phyloP scores from a whole-genome alignment of 2,888 invertebrate genomes.

The Diadromus collaris region DNA sequence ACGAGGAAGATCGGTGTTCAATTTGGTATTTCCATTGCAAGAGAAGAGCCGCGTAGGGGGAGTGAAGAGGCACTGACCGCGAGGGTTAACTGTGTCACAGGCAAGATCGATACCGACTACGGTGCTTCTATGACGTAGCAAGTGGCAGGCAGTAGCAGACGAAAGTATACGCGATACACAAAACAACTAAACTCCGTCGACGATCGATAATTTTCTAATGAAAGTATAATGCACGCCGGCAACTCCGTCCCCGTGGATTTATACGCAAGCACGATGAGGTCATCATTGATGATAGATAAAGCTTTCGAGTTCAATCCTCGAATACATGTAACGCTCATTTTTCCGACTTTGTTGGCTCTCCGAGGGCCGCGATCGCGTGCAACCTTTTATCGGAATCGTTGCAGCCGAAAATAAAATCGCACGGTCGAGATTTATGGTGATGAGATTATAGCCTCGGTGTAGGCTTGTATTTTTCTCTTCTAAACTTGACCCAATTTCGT shows the following conservation, averaged over 20 bases:
- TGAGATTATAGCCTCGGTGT: background rate
- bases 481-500: background rate
- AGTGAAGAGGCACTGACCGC: slow-evolving; percentile 48
- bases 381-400: slow-evolving; percentile 18
- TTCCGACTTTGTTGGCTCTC: slow-evolving; percentile 5
- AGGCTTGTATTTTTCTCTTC: too few species aligned
- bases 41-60: slow-evolving; percentile 1
- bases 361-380: slow-evolving; percentile 34
- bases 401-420: slow-evolving; percentile 35
- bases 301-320: slow-evolving; percentile 24
- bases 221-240: slow-evolving; percentile 11
- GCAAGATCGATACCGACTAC: slow-evolving; percentile 50
- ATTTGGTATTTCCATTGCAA: slow-evolving; percentile 37
- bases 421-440: background rate
- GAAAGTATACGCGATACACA: slow-evolving; percentile 22
- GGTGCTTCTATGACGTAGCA: slow-evolving; percentile 41
- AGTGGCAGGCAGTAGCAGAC: background rate
- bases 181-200: slow-evolving; percentile 16
- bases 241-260: slow-evolving; percentile 6
- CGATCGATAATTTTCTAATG: slow-evolving; percentile 51
- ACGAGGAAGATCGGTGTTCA: slow-evolving; percentile 21
- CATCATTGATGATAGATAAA: slow-evolving; percentile 47
- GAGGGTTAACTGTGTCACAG: slow-evolving; percentile 54
- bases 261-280: slow-evolving; percentile 42
- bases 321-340: background rate